Evolutionary conservation across 2,797 vertebrate genomes (phyloP).

Genomic region (Silurus aristotelis): DNA sequence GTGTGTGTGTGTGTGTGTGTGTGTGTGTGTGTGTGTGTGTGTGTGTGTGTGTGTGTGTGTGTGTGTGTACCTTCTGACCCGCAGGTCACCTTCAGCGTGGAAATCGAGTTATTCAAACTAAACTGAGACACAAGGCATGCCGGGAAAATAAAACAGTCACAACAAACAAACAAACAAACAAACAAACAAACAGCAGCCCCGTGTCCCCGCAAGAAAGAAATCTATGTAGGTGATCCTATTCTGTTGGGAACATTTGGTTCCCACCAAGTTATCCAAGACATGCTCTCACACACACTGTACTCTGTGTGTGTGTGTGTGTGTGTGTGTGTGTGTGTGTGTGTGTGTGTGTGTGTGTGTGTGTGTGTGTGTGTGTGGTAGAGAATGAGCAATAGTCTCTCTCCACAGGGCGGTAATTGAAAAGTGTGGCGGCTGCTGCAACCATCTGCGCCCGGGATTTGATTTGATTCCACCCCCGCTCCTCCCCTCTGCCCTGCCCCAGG

Average conservation of each 20-base stretch:
- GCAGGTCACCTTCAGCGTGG: background rate
- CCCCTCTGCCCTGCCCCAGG: background rate
- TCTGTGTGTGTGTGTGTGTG: background rate
- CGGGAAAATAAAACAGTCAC: background rate
- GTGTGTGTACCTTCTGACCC: background rate
- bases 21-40: slow-evolving; percentile 2
- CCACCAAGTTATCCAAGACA: background rate
- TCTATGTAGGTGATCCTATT: background rate
- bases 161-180: slow-evolving; percentile 1
- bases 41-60: slow-evolving; percentile 21
- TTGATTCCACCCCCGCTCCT: background rate
- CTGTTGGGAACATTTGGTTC: background rate
- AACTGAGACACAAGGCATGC: slow-evolving; percentile 12
- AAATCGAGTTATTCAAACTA: background rate
- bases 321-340: too few species aligned
- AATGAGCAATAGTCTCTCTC: slow-evolving; percentile 72
- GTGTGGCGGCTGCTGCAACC: slow-evolving; percentile 68
- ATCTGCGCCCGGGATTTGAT: slow-evolving; percentile 65
- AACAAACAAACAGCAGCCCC: background rate
- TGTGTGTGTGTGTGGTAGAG: slow-evolving; percentile 8
- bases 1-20: background rate
- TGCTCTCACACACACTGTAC: background rate
- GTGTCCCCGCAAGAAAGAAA: too few species aligned
- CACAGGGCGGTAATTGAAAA: slow-evolving; percentile 75
- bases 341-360: background rate